phyloP scores from a whole-genome alignment of 1,140 invertebrate genomes.

The Drosophila malerkotliana region DNA sequence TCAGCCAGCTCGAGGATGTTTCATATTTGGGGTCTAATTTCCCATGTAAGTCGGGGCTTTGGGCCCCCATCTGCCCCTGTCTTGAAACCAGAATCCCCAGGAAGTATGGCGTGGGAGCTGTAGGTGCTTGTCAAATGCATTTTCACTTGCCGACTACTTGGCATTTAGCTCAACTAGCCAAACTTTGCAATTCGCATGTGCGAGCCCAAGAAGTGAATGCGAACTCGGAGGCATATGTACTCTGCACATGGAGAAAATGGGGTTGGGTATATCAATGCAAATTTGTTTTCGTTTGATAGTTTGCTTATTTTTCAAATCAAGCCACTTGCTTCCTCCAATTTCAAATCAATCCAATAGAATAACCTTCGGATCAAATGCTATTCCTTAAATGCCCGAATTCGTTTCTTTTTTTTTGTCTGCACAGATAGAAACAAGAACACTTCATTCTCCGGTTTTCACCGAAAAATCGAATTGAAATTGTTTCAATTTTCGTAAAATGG shows the following conservation, averaged over 20 bases:
- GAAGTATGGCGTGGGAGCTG: not conserved
- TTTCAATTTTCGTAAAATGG: conserved; percentile 75
- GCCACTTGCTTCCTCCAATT: too few relatives aligned
- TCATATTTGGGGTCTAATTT: conserved; percentile 72
- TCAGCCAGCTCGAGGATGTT: conserved; percentile 68
- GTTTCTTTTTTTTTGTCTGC: not conserved
- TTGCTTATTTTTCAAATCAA: too few relatives aligned
- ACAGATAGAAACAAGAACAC: conserved; percentile 1
- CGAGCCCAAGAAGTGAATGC: conserved; percentile 10
- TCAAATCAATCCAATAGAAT: not conserved
- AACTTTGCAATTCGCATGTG: conserved; percentile 54
- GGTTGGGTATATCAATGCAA: not conserved
- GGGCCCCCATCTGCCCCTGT: conserved; percentile 4
- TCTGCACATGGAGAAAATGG: not conserved
- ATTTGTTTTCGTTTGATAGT: too few relatives aligned
- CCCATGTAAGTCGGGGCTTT: conserved; percentile 49
- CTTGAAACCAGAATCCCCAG: conserved; percentile 8
- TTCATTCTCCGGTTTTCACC: conserved; percentile 10
- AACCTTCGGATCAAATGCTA: not conserved
- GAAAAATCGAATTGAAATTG: conserved; percentile 73
- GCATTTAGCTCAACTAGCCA: conserved; percentile 35
- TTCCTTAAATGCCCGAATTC: not conserved
- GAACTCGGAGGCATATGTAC: not conserved
- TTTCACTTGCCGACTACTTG: conserved; percentile 58
- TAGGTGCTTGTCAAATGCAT: conserved; percentile 72